These are phyloP conservation scores for Podotricha telesiphe DNA, from an alignment of 2,888 invertebrate genomes.

Conservation along the genomic window DNA sequence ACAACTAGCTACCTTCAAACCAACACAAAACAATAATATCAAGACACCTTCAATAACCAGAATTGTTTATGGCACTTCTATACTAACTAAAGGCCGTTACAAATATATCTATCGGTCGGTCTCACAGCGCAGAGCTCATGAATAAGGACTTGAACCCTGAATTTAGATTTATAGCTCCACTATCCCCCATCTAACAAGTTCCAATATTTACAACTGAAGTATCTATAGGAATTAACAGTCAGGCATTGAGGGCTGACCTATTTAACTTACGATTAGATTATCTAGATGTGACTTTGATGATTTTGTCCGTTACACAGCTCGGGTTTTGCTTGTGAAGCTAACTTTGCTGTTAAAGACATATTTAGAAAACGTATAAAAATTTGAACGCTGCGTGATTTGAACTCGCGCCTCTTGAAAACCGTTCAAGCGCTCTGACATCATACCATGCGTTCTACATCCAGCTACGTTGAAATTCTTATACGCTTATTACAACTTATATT, in stretches of 20 bases:
- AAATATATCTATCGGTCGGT: constrained; percentile 10
- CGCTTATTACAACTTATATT: no score
- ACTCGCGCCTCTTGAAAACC: no score
- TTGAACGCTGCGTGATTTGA: no score
- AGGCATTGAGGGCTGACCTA: constrained; percentile 50
- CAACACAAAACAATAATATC: not conserved
- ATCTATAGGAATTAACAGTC: constrained; percentile 53
- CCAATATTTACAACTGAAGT: constrained; percentile 46
- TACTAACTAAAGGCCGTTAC: constrained; percentile 1
- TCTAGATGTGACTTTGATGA: constrained; percentile 30
- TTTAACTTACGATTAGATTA: constrained; percentile 45
- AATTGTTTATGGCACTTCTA: constrained; percentile 7
- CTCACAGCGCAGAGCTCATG: constrained; percentile 19
- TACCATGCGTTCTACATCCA: no score
- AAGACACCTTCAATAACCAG: constrained; percentile 2
- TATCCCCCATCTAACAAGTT: constrained; percentile 23
- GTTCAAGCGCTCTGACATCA: no score
- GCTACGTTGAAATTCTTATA: no score
- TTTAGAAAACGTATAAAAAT: no score
- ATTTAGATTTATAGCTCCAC: constrained; percentile 22
- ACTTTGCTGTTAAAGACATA: no score
- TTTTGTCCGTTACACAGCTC: no score
- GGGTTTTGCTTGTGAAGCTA: no score
- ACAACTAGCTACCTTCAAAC: no score
- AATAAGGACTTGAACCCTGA: constrained; percentile 25